Conservation (phyloP, 2,888 invertebrate genomes). For the Dendrolimus pini region DNA sequence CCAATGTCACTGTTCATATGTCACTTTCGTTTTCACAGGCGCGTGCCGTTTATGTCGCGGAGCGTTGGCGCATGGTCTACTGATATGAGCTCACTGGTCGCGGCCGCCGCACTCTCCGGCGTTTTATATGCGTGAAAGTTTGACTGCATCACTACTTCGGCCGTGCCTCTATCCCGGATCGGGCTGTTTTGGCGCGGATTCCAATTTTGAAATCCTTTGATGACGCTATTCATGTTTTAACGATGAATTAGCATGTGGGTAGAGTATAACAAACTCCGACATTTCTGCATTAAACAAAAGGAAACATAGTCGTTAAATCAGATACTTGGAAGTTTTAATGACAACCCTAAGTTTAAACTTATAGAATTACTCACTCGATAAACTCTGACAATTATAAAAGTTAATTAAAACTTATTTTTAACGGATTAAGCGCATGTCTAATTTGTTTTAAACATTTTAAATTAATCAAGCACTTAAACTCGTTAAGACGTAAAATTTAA, state of each 20-base stretch:
- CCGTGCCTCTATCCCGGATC: constrained; percentile 62
- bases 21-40: constrained; percentile 67
- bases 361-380: too few relatives aligned
- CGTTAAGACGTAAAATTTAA: too few relatives aligned
- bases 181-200: constrained; percentile 37
- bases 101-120: constrained; percentile 44
- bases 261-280: neutral
- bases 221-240: constrained; percentile 39
- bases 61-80: constrained; percentile 33
- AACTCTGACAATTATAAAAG: too few relatives aligned
- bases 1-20: constrained; percentile 48
- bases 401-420: too few relatives aligned
- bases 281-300: too few relatives aligned
- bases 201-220: constrained; percentile 60
- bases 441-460: too few relatives aligned
- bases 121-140: constrained; percentile 75
- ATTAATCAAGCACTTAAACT: too few relatives aligned
- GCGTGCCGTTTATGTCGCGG: constrained; percentile 19
- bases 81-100: constrained; percentile 58
- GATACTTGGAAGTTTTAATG: too few relatives aligned
- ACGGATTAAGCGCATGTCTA: too few relatives aligned
- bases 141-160: constrained; percentile 31
- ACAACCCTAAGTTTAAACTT: too few relatives aligned
- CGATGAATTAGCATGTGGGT: neutral
- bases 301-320: too few relatives aligned